Percentiles rank a stretch among this genome's conserved stretches.
Evolutionary conservation across 2,888 invertebrate genomes (phyloP).

Genomic region (Cantharis nigra): DNA sequence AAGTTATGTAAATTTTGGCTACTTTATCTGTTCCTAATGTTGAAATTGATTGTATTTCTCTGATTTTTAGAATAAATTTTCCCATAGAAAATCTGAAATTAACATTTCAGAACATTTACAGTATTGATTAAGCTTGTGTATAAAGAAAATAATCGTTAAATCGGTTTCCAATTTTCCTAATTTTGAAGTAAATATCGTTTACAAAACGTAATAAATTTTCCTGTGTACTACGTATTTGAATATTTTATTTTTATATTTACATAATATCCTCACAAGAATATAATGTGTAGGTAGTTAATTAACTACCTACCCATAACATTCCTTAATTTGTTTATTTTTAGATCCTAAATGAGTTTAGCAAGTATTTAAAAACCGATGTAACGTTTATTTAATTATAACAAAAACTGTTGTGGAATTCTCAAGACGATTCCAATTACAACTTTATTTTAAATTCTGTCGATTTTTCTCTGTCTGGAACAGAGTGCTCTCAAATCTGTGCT

Average conservation of each 20-base stretch:
- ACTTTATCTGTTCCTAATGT: too few relatives aligned
- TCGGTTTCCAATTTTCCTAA: not conserved
- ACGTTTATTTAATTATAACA: not conserved
- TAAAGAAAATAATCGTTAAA: not conserved
- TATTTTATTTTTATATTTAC: not conserved
- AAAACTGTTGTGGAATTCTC: not conserved
- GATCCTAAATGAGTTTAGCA: not conserved
- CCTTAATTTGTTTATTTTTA: not conserved
- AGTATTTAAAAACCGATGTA: not conserved
- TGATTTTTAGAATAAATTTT: too few relatives aligned
- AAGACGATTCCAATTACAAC: not conserved
- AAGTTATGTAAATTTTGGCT: too few relatives aligned
- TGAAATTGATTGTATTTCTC: too few relatives aligned
- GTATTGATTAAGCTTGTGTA: not conserved
- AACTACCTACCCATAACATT: not conserved
- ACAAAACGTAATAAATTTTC: not conserved
- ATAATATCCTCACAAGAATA: not conserved
- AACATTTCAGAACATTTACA: not conserved
- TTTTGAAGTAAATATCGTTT: too few relatives aligned
- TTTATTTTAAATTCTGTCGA: not conserved
- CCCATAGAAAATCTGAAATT: too few relatives aligned
- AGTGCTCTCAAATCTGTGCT: not conserved
- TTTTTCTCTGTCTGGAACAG: not conserved
- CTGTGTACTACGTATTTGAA: not conserved
- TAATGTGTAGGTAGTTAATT: not conserved